Base-by-base conservation (phyloP, 2,797 vertebrate genomes). In the Chaetodon trifasciatus region DNA sequence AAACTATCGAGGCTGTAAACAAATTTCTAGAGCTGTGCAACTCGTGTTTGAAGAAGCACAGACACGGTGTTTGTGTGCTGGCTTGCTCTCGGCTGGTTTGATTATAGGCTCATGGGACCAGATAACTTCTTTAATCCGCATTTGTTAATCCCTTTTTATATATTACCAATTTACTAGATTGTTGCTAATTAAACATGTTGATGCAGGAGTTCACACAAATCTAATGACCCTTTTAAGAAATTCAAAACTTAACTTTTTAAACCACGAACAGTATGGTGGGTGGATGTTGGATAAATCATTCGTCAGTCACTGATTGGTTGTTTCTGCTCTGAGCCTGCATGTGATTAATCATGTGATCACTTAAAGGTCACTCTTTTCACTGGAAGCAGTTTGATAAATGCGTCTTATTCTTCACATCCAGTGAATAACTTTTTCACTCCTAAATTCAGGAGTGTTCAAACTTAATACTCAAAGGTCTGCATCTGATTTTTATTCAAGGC, bases 231-330 rank as follows among this genome's bases (percentile, higher is more conserved):
- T 32, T 56, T 56, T 56, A n/a, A 6, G 40, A 24, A 32, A 32
- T 32, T 32, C 28, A 3, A 32, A 32, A 32, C 28, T 32, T 32
- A 32, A 32, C 28, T 32, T 32, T 32, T 32, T 32, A 3, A 32
- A 44, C 7, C 46, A 50, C 24, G 6, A 12, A 42, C 13, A 62
- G 5, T 19, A 19, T 46, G 40, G 42, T 40, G 24, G 40, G 42
- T 40, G 24, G 37, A 40, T 40, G 15, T 46, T 28, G 35, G 5
- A 8, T 39, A 35, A 35, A 28, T 63, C 8, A 13, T 53, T 16
- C 28, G 28, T 32, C 28, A 32, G 24, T 63, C 61, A 55, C 61
- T 46, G 50, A 64, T 64, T 56, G 72, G 47, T 21, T 62, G 19
- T 19, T 61, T 7, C 19, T 21, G 21, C 11, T 64, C 50, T 40